phyloP scores from a whole-genome alignment of 2,797 vertebrate species.

The Onychomys torridus region DNA sequence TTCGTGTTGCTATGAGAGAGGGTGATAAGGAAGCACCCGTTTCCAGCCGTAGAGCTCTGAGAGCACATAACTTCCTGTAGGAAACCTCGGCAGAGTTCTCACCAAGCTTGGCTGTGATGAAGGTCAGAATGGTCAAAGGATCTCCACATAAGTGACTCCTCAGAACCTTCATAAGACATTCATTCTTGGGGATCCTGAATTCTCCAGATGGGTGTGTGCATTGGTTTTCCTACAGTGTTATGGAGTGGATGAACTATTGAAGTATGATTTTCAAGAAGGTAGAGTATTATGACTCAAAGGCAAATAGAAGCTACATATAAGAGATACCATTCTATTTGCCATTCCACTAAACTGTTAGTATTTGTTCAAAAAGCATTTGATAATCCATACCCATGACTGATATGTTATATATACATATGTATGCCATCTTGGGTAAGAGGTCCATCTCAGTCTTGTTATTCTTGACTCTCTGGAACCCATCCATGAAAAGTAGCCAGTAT shows the following conservation, averaged over 20 bases:
- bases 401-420: background rate
- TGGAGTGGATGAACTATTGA: background rate
- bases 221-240: background rate
- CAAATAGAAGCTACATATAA: constrained; percentile 16
- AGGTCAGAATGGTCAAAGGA: background rate
- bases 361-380: constrained; percentile 25
- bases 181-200: background rate
- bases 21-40: background rate
- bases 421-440: background rate
- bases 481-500: background rate
- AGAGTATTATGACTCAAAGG: background rate
- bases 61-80: background rate
- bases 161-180: background rate
- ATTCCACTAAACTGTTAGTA: background rate
- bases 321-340: background rate
- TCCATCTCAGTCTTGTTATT: background rate
- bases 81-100: background rate
- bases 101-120: background rate
- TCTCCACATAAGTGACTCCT: background rate
- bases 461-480: background rate
- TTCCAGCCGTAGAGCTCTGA: background rate
- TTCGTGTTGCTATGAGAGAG: background rate
- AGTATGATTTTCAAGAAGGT: constrained; percentile 29
- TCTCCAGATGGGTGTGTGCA: background rate
- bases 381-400: background rate